Conservation (phyloP, 2,113 vertebrate species). For the Nesoenas mayeri region DNA sequence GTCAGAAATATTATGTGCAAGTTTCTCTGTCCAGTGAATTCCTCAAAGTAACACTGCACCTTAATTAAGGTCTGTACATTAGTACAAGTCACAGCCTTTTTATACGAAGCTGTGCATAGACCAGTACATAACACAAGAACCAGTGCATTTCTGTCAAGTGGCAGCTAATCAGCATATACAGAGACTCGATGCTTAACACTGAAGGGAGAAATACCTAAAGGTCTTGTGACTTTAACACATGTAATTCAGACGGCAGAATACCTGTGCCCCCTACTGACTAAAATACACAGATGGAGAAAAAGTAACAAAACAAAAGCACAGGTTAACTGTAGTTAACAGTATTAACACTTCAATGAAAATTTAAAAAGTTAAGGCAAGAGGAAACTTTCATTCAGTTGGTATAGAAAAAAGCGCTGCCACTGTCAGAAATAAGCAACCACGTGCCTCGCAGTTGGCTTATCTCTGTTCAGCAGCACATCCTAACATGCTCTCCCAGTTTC, state of each 20-base stretch:
- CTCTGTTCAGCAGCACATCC: background rate
- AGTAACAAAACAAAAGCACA: background rate
- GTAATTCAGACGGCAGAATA: background rate
- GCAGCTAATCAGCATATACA: background rate
- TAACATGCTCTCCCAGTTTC: background rate
- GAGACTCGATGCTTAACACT: accelerated
- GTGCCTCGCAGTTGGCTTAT: background rate
- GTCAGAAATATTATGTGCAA: background rate
- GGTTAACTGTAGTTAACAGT: background rate
- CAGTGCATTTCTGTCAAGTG: background rate
- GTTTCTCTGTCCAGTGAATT: background rate
- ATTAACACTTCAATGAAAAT: background rate
- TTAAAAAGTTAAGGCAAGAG: background rate
- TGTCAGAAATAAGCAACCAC: background rate
- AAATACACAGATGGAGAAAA: background rate
- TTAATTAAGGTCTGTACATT: background rate
- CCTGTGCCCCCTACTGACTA: constrained; percentile 70
- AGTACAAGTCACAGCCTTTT: background rate
- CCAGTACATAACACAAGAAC: background rate
- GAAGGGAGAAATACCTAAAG: background rate
- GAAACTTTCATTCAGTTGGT: background rate
- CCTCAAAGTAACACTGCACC: background rate
- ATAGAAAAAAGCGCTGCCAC: background rate
- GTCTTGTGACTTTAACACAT: background rate
- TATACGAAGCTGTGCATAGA: background rate